These are phyloP conservation scores for Bergia puertoricense DNA, from an alignment of 92 coral and sea anemone species.

Conservation along the genomic window DNA sequence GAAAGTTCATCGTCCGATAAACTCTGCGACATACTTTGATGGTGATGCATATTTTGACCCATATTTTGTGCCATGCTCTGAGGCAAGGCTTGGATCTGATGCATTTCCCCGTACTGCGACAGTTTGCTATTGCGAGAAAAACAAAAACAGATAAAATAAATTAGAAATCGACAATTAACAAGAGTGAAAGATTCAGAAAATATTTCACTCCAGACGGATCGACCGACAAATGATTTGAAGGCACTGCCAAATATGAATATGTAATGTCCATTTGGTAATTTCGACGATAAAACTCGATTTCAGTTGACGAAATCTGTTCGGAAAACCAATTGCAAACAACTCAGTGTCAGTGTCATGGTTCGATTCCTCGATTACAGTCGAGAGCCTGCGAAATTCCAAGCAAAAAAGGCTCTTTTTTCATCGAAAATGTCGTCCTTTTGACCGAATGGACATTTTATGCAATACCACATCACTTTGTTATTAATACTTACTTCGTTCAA, in stretches of 20 bases:
- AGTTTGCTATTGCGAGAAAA: conserved; percentile 68
- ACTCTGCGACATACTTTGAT: conserved; percentile 59
- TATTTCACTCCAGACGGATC: conserved; percentile 37
- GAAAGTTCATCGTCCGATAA: conserved; percentile 94
- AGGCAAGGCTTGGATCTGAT: conserved; percentile 73
- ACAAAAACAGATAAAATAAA: background rate
- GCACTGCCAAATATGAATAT: conserved; percentile 25
- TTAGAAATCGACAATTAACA: conserved; percentile 10
- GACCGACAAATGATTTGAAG: conserved; percentile 17
- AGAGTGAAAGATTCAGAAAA: conserved; percentile 34
- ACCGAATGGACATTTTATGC: conserved; percentile 55
- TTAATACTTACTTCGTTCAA: conserved; percentile 73
- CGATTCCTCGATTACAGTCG: background rate
- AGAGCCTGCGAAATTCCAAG: background rate
- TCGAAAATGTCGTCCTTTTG: conserved; percentile 53
- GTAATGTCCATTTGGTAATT: conserved; percentile 11
- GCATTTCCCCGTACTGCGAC: conserved; percentile 84
- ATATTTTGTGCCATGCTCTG: conserved; percentile 78
- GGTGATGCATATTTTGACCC: conserved; percentile 49
- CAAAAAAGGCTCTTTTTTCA: conserved; percentile 34
- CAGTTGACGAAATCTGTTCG: background rate
- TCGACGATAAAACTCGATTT: conserved; percentile 13
- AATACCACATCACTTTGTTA: conserved; percentile 51
- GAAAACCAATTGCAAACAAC: background rate
- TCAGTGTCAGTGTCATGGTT: conserved; percentile 1